These are phyloP conservation scores for Heterocephalus glaber DNA, from an alignment of 2,113 vertebrate genomes.

Conservation along the genomic window DNA sequence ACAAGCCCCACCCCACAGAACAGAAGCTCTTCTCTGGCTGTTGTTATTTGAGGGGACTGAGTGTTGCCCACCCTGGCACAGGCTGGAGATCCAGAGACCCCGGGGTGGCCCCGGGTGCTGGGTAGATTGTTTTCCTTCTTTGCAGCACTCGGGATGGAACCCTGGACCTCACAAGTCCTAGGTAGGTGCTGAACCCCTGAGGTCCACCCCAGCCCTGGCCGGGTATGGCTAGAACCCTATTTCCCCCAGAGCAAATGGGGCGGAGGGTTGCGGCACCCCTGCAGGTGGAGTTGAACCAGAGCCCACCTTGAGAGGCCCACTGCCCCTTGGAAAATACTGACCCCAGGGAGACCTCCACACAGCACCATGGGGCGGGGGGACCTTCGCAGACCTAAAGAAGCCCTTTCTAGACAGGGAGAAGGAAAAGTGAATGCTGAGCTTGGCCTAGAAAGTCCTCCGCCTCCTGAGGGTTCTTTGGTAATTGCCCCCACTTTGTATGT, in stretches of 20 bases:
- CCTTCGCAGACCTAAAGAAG: fast-evolving
- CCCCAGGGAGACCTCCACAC: neutral
- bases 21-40: neutral
- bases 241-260: neutral
- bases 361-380: neutral
- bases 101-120: neutral
- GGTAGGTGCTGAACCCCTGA: neutral
- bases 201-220: neutral
- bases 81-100: neutral
- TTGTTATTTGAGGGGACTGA: neutral
- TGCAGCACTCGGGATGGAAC: neutral
- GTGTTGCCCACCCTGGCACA: fast-evolving
- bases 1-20: fast-evolving
- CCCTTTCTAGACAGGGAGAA: neutral
- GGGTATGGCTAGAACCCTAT: neutral
- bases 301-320: neutral
- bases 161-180: neutral
- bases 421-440: no score
- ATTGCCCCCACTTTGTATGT: fast-evolving
- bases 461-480: neutral
- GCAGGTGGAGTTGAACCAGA: no score
- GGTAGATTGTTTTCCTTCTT: neutral
- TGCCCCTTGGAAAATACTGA: neutral
- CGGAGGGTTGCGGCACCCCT: neutral
- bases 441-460: neutral